Evolutionary conservation across 2,797 vertebrate species (phyloP).

Genomic region (Pantherophis vulpinus): DNA sequence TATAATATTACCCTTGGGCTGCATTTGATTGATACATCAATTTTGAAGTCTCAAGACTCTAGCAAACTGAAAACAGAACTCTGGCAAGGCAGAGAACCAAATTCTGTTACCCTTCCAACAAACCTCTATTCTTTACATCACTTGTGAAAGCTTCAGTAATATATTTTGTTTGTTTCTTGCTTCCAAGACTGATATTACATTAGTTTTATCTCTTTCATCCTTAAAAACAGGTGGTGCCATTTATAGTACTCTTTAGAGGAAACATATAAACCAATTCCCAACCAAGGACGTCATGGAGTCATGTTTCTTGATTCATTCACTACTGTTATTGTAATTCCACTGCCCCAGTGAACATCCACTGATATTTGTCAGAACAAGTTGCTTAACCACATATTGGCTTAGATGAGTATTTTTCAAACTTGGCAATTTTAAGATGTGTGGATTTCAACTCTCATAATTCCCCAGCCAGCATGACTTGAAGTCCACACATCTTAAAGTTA

Average conservation of each 20-base stretch:
- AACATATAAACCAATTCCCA: background rate
- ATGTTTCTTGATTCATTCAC: background rate
- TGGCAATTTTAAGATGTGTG: background rate
- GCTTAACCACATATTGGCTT: background rate
- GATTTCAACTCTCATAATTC: background rate
- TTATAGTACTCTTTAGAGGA: background rate
- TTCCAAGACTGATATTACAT: background rate
- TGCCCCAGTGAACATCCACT: background rate
- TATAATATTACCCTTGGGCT: background rate
- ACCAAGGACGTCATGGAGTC: background rate
- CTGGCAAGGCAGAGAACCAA: background rate
- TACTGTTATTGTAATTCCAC: background rate
- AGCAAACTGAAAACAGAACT: background rate
- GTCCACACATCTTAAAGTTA: background rate
- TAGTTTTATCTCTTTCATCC: background rate
- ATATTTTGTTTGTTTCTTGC: background rate
- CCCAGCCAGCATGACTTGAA: background rate
- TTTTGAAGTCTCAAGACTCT: background rate
- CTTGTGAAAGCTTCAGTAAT: background rate
- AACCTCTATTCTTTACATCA: background rate
- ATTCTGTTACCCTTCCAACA: background rate
- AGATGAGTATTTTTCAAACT: background rate
- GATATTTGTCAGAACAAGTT: background rate
- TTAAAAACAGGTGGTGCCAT: background rate
- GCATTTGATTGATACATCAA: background rate